Percentiles rank a stretch among this genome's conserved stretches.
phyloP scores from a whole-genome alignment of 2,113 vertebrate species.

The Macrotus californicus region DNA sequence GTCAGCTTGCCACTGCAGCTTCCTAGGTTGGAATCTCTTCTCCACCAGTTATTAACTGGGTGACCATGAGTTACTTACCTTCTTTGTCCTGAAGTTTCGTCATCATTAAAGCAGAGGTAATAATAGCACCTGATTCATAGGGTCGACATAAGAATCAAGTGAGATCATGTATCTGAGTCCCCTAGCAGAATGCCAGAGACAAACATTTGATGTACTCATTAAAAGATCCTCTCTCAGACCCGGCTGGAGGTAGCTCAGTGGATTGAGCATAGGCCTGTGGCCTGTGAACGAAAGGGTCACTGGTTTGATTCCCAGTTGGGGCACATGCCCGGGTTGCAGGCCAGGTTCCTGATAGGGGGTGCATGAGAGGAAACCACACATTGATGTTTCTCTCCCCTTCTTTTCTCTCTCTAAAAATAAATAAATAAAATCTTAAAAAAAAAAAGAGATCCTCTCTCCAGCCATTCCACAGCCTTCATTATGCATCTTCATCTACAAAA shows the following conservation, averaged over 20 bases:
- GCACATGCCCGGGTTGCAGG: too few species aligned
- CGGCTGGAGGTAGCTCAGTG: too few species aligned
- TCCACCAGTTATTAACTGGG: not conserved
- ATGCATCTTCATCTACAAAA: not conserved
- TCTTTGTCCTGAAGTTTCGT: not conserved
- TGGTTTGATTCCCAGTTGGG: too few species aligned
- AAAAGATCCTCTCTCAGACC: not conserved
- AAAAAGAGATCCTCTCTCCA: not conserved
- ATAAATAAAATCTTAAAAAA: too few species aligned
- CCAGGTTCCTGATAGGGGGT: too few species aligned
- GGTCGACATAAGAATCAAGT: not conserved
- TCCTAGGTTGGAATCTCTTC: not conserved
- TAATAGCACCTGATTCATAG: not conserved
- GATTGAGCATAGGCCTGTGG: too few species aligned
- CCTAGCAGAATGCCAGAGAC: not conserved
- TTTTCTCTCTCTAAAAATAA: too few species aligned
- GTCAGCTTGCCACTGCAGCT: not conserved
- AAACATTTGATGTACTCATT: not conserved
- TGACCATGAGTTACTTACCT: not conserved
- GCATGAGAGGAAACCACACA: too few species aligned
- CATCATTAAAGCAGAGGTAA: not conserved
- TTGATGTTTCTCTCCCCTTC: too few species aligned
- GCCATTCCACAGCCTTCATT: not conserved
- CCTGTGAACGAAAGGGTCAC: too few species aligned
- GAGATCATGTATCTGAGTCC: not conserved